Conservation (phyloP, 2,113 vertebrate genomes). For the Takifugu bimaculatus region DNA sequence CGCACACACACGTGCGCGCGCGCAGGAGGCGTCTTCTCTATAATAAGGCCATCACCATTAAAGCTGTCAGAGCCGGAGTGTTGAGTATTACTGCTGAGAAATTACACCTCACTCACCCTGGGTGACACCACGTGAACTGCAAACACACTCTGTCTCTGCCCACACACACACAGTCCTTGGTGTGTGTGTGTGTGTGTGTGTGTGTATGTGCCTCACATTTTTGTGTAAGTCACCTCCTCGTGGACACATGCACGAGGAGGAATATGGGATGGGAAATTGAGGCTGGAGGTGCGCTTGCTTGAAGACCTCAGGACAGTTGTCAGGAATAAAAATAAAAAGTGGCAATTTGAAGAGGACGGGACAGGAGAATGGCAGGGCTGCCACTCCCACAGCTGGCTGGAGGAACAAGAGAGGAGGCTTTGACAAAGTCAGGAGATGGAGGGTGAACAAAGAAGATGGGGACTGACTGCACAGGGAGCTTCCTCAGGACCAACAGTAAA, state of each 20-base stretch:
- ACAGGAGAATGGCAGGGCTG: neutral
- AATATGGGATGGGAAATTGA: constrained; percentile 13
- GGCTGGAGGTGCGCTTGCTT: constrained; percentile 20
- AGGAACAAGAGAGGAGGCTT: constrained; percentile 14
- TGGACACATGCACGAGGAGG: neutral
- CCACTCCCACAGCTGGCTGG: constrained; percentile 10
- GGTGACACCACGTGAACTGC: constrained; percentile 41
- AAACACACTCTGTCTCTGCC: constrained; percentile 29
- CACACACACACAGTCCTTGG: constrained; percentile 7
- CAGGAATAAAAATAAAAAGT: constrained; percentile 19
- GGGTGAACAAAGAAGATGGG: neutral
- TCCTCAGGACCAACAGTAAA: no score
- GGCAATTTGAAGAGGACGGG: constrained; percentile 16
- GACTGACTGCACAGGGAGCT: neutral
- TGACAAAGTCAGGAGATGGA: constrained; percentile 32
- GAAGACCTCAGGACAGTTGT: constrained; percentile 33
- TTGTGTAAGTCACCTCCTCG: neutral
- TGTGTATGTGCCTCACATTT: constrained; percentile 11
- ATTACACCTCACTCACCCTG: constrained; percentile 67
- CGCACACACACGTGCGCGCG: constrained; percentile 26
- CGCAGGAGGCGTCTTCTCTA: constrained; percentile 66
- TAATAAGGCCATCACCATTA: constrained; percentile 83
- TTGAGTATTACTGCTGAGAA: constrained; percentile 73
- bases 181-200: constrained; percentile 13
- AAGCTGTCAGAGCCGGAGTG: constrained; percentile 75